phyloP scores from a whole-genome alignment of 2,888 invertebrate species.

The Eupithecia tripunctaria region DNA sequence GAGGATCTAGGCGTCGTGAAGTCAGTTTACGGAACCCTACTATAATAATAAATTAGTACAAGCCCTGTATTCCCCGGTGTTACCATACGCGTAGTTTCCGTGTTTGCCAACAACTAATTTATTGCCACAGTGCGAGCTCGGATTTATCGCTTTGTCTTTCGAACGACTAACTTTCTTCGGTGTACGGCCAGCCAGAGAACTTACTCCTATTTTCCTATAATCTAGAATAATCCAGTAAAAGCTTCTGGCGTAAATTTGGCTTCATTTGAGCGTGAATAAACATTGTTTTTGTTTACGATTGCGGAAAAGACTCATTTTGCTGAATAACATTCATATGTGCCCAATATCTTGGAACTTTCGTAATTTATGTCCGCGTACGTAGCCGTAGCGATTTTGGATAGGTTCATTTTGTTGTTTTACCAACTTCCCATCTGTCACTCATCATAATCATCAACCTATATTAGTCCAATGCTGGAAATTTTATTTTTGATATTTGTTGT shows the following conservation, averaged over 20 bases:
- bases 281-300: conserved; percentile 6
- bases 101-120: conserved; percentile 44
- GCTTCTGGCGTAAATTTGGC: conserved; percentile 12
- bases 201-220: conserved; percentile 33
- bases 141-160: conserved; percentile 48
- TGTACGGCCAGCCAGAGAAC: conserved; percentile 34
- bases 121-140: conserved; percentile 33
- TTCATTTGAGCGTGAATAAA: conserved; percentile 31
- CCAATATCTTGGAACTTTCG: neutral
- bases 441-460: too few relatives aligned
- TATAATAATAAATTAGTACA: neutral
- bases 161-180: conserved; percentile 44
- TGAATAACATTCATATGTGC: neutral
- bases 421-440: neutral
- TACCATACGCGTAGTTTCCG: conserved; percentile 34
- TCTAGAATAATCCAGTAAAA: conserved; percentile 20
- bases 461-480: too few relatives aligned
- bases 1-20: neutral
- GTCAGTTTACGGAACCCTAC: neutral
- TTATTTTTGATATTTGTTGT: too few relatives aligned
- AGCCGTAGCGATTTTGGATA: neutral
- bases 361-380: neutral
- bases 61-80: conserved; percentile 26
- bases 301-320: neutral
- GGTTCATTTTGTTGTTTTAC: conserved; percentile 3